These are phyloP conservation scores for Tetragnatha montana DNA, from an alignment of 2,888 invertebrate species.

Conservation along the genomic window DNA sequence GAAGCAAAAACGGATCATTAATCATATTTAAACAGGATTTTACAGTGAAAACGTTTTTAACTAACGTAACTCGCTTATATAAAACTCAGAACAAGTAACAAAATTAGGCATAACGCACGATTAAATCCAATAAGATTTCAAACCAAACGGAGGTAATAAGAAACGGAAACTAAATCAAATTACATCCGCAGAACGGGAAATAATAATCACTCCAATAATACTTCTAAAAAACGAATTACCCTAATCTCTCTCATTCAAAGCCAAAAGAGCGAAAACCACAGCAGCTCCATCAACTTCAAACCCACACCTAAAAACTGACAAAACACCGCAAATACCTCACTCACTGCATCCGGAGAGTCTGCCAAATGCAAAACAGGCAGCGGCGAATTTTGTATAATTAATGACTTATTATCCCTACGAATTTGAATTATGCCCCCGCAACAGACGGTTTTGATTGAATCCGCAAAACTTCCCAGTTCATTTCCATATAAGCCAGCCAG, in stretches of 20 bases:
- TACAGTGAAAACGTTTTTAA: too few species aligned
- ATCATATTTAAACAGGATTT: too few species aligned
- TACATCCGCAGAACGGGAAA: not conserved
- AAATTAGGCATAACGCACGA: too few species aligned
- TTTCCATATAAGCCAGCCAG: conserved; percentile 60
- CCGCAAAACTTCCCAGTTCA: conserved; percentile 34
- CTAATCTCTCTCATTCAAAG: not conserved
- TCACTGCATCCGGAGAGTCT: conserved; percentile 28
- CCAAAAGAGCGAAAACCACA: not conserved
- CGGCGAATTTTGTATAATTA: conserved; percentile 54
- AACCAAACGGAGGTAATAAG: too few species aligned
- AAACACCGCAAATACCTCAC: not conserved
- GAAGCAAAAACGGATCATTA: too few species aligned
- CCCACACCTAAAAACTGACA: not conserved
- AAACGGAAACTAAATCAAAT: not conserved
- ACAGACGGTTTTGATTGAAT: conserved; percentile 61
- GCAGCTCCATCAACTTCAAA: not conserved
- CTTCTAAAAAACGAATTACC: not conserved
- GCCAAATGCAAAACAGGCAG: conserved; percentile 36
- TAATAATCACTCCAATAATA: not conserved
- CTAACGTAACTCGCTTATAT: too few species aligned
- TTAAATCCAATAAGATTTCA: too few species aligned
- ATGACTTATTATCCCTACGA: conserved; percentile 50
- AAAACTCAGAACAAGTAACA: too few species aligned
- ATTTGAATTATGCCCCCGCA: conserved; percentile 43